Evolutionary conservation across 2,797 vertebrate genomes (phyloP).

Genomic region (Phataginus tetradactyla): DNA sequence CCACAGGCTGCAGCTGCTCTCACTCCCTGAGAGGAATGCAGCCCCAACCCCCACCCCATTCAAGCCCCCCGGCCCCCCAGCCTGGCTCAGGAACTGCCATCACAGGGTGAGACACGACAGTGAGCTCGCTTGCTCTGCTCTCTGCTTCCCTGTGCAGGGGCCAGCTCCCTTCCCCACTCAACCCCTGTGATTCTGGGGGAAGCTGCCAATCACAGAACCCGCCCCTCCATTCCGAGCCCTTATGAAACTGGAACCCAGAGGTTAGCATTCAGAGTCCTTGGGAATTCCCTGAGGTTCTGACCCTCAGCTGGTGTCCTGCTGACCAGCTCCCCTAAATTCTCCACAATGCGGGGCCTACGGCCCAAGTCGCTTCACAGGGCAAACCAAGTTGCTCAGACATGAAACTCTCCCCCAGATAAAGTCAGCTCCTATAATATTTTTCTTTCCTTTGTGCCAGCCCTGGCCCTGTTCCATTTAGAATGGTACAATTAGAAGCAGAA

Average conservation of each 20-base stretch:
- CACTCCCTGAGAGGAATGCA: too few species aligned
- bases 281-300: neutral
- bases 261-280: neutral
- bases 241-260: neutral
- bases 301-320: neutral
- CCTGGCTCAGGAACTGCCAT: neutral
- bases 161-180: neutral
- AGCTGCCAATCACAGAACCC: too few species aligned
- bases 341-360: neutral
- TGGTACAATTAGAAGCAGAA: neutral
- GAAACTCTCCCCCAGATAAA: neutral
- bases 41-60: too few species aligned
- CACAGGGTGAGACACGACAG: too few species aligned
- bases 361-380: neutral
- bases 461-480: neutral
- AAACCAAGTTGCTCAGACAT: neutral
- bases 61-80: neutral
- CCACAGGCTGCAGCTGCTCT: accelerated
- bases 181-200: too few species aligned
- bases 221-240: neutral
- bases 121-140: neutral
- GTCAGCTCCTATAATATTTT: neutral
- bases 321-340: neutral
- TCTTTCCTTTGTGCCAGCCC: neutral
- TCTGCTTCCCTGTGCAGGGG: too few species aligned